A percentile compares a stretch with the other conserved stretches of the same genome.
Conservation (phyloP, 2,797 vertebrate species). For the Staurois parvus region DNA sequence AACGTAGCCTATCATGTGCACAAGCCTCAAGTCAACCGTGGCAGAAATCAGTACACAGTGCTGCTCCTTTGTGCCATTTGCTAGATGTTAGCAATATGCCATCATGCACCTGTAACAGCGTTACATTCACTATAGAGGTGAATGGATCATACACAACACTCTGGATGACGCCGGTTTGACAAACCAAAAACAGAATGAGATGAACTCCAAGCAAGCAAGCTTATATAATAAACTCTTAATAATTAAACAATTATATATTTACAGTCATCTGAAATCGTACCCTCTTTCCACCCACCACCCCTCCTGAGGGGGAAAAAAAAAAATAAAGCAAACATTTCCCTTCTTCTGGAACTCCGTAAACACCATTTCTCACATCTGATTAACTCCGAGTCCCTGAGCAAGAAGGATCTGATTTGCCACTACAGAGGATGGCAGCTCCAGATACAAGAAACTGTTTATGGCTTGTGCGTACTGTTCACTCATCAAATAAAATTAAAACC, state of each 20-base stretch:
- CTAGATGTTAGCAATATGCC: not conserved
- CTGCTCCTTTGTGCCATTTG: not conserved
- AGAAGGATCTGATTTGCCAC: constrained; percentile 13
- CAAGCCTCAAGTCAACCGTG: too few species aligned
- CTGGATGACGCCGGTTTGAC: not conserved
- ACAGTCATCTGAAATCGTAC: constrained; percentile 58
- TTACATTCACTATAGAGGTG: not conserved
- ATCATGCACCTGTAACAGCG: too few species aligned
- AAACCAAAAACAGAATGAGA: not conserved
- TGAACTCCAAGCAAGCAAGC: not conserved
- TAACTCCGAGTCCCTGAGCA: constrained; percentile 44
- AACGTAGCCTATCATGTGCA: too few species aligned
- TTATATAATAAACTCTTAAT: constrained; percentile 62
- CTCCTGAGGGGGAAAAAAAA: constrained; percentile 17
- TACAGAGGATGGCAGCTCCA: constrained; percentile 4
- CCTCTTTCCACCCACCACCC: constrained; percentile 17
- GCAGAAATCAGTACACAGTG: too few species aligned
- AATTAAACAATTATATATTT: constrained; percentile 61
- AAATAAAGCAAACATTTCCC: constrained; percentile 38
- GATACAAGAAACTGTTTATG: constrained; percentile 39
- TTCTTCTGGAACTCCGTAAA: constrained; percentile 39
- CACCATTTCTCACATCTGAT: constrained; percentile 21
- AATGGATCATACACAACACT: not conserved
- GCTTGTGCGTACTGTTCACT: constrained; percentile 40
- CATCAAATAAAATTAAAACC: not conserved